These are phyloP conservation scores for Parnassius mnemosyne DNA, from an alignment of 2,888 invertebrate species.

Conservation along the genomic window DNA sequence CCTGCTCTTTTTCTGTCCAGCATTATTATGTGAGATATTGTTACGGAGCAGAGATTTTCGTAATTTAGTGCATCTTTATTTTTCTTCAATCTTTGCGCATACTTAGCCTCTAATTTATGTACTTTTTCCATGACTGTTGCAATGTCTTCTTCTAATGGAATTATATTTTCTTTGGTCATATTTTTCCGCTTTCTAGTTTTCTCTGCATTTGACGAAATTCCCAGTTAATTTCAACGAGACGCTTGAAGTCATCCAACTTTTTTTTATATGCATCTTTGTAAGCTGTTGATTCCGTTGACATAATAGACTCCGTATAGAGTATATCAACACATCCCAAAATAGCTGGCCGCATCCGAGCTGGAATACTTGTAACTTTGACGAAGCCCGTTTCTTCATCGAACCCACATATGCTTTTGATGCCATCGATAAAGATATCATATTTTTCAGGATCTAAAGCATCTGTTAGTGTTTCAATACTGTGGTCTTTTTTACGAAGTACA, in stretches of 20 bases:
- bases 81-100: background rate
- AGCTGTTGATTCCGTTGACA: constrained; percentile 11
- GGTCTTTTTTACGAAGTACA: constrained; percentile 17
- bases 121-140: constrained; percentile 13
- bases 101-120: constrained; percentile 14
- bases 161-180: constrained; percentile 23
- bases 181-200: constrained; percentile 23
- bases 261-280: constrained; percentile 23
- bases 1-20: too few species aligned
- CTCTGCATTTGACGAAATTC: constrained; percentile 28
- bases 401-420: constrained; percentile 28
- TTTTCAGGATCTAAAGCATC: constrained; percentile 23
- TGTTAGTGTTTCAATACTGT: constrained; percentile 19
- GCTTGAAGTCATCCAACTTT: constrained; percentile 26
- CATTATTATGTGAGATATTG: background rate
- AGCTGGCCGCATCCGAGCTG: constrained; percentile 15
- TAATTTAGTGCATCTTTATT: background rate
- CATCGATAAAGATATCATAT: constrained; percentile 25
- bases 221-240: constrained; percentile 25
- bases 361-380: constrained; percentile 26
- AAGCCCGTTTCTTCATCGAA: constrained; percentile 26
- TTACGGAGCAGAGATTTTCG: background rate
- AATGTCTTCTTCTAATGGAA: constrained; percentile 25
- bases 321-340: constrained; percentile 26
- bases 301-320: constrained; percentile 18